Percentiles rank a stretch among this genome's conserved stretches.
Conservation (phyloP, 2,888 invertebrate genomes). For the Parasteatoda lunata region DNA sequence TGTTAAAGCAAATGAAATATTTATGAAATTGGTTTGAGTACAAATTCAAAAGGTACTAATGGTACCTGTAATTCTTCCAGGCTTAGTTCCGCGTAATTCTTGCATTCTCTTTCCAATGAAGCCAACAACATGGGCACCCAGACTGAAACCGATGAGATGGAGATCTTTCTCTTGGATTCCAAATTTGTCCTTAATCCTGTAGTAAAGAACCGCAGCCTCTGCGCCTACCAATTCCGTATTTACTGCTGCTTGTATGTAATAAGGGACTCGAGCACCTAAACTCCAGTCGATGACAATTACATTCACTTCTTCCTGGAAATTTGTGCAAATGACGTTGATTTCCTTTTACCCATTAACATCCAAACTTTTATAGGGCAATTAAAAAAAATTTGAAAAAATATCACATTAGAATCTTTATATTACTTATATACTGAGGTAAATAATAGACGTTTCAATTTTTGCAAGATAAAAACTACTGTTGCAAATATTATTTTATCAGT, state of each 20-base stretch:
- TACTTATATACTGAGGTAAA: too few relatives aligned
- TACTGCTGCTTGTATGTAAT: constrained; percentile 56
- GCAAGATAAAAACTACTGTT: too few relatives aligned
- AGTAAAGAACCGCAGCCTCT: constrained; percentile 49
- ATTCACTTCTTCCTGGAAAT: constrained; percentile 50
- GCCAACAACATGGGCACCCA: constrained; percentile 81
- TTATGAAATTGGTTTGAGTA: too few relatives aligned
- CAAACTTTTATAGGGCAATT: too few relatives aligned
- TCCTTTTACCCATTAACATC: too few relatives aligned
- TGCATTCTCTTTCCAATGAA: constrained; percentile 76
- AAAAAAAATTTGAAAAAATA: too few relatives aligned
- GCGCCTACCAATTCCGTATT: constrained; percentile 66
- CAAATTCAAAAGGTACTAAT: too few relatives aligned
- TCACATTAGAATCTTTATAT: too few relatives aligned
- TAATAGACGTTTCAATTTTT: too few relatives aligned
- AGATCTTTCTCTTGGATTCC: constrained; percentile 73
- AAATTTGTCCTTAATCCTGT: constrained; percentile 38
- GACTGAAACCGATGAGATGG: constrained; percentile 80
- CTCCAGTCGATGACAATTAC: constrained; percentile 67
- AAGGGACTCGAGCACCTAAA: constrained; percentile 58
- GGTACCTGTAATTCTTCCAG: constrained; percentile 65
- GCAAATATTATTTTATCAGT: too few relatives aligned
- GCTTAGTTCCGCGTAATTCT: constrained; percentile 42
- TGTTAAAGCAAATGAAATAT: too few relatives aligned
- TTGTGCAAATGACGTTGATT: not conserved